Evolutionary conservation across 2,797 vertebrate species (phyloP).

Genomic region (Muraenolepis orangiensis): DNA sequence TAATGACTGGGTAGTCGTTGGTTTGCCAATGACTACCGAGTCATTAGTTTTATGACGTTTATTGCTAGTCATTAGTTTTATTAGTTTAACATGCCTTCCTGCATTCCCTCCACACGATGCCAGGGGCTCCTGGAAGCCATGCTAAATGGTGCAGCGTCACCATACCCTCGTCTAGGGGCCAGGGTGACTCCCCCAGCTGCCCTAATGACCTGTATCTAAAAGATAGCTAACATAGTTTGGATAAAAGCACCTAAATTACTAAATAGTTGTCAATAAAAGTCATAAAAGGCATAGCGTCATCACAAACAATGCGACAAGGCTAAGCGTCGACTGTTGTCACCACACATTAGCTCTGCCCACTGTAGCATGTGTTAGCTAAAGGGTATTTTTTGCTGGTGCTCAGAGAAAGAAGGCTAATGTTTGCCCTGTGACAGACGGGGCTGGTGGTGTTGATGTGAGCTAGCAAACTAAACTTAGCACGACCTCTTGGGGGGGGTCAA

Average conservation of each 20-base stretch:
- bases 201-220: background rate
- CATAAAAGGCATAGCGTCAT: background rate
- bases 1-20: too few species aligned
- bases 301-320: constrained; percentile 58
- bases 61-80: too few species aligned
- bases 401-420: constrained; percentile 29
- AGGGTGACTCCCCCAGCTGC: background rate
- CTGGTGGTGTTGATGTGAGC: constrained; percentile 53
- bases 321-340: constrained; percentile 57
- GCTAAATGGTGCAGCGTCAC: too few species aligned
- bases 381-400: constrained; percentile 12
- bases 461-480: constrained; percentile 38
- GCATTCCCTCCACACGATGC: too few species aligned
- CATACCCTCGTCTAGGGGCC: too few species aligned
- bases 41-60: too few species aligned
- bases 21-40: too few species aligned
- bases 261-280: background rate
- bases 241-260: background rate
- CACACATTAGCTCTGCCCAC: constrained; percentile 44
- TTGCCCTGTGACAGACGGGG: constrained; percentile 41
- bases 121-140: too few species aligned
- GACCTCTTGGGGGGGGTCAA: constrained; percentile 51
- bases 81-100: too few species aligned
- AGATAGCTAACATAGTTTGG: background rate
- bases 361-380: constrained; percentile 25